Base-by-base conservation (phyloP, 2,888 invertebrate species). In the Tridacna gigas region DNA sequence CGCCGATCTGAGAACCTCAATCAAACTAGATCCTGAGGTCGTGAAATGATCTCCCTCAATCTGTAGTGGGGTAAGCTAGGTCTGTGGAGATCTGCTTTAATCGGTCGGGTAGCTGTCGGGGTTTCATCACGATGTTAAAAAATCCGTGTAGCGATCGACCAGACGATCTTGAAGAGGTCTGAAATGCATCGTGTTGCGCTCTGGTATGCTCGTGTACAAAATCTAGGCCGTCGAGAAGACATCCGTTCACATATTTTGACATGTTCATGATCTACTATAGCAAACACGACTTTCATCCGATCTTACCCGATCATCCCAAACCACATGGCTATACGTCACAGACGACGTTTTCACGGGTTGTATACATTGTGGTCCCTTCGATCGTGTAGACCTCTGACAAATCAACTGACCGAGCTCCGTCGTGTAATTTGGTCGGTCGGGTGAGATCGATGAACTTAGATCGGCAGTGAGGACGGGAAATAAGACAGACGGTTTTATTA, bases 151-250 rank as follows among this genome's bases (percentile, higher is more conserved):
- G 51, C 51, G 51, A 11, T 51, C 51, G 51, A 51, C 12, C 11
- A 15, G 51, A 11, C 51, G 15, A 15, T 13, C 51, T 11, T 11
- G 51, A 51, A 51, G 51, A 11, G 51, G 51, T 51, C 51, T 51
- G 51, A 51, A 51, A 51, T 51, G 15, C 51, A 51, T 51, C 51
- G 11, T 51, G 51, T 51, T 25, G 66, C 66, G 22, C 66, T 66
- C 66, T 66, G 66, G 26, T 51, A 51, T 51, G 15, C 66, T 66
- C 66, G 26, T 66, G 66, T 66, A 67, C 67, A 67, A 67, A 20
- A 15, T 67, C 37, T 67, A 67, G 11, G 15, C 1, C 11, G 20
- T 1, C 56, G 56, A 20, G 11, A 56, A 56, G 56, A 5, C 11
- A 3, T 56, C 56, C 1, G 20, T 20, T 9, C 56, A 9, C 56